phyloP scores from a whole-genome alignment of 2,113 vertebrate species.

The Pelusios castaneus region DNA sequence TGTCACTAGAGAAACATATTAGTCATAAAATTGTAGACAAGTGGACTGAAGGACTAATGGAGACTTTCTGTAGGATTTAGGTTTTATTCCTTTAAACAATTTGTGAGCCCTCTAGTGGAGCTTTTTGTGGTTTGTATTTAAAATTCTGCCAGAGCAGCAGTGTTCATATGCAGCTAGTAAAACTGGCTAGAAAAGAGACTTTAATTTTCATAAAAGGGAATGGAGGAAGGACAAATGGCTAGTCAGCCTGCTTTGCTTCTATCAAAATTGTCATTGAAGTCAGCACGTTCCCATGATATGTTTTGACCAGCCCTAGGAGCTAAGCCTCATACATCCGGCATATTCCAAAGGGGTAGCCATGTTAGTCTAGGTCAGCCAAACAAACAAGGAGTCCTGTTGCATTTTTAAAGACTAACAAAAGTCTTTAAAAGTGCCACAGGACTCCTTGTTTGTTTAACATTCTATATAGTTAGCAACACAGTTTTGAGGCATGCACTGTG shows the following conservation, averaged over 20 bases:
- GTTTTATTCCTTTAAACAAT: neutral
- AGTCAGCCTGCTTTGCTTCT: neutral
- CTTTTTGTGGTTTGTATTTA: fast-evolving
- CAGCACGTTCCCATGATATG: fast-evolving
- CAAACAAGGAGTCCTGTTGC: no score
- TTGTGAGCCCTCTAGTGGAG: slow-evolving; percentile 54
- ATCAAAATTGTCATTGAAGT: fast-evolving
- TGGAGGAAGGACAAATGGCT: neutral
- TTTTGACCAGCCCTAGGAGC: neutral
- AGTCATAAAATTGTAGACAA: neutral
- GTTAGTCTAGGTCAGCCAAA: no score
- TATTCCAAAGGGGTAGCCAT: no score
- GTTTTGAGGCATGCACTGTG: neutral
- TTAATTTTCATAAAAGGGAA: neutral
- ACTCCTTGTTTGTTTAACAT: no score
- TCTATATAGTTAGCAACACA: neutral
- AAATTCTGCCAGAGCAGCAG: neutral
- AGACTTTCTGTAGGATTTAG: fast-evolving
- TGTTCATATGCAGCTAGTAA: fast-evolving
- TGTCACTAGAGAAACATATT: neutral
- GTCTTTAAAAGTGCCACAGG: no score
- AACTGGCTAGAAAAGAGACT: fast-evolving
- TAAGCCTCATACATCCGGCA: fast-evolving
- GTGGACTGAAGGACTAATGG: neutral
- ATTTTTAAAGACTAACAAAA: no score